Percentiles rank a stretch among this genome's conserved stretches.
These are phyloP conservation scores for Lutraria rhynchaena DNA, from an alignment of 1,140 invertebrate genomes.

Conservation along the genomic window DNA sequence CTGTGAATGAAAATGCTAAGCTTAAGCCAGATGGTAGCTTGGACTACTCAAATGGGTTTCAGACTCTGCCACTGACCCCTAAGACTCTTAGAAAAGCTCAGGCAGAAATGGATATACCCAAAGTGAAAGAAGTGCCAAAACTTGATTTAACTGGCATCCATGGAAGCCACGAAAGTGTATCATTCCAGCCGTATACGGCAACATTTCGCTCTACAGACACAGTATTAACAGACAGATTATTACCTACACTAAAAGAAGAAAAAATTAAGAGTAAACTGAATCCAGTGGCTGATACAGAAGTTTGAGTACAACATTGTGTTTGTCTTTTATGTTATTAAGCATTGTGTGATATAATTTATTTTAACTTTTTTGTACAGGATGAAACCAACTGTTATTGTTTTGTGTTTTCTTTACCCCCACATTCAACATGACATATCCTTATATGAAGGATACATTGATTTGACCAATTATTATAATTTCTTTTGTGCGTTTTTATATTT, in stretches of 20 bases:
- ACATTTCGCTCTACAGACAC: conserved; percentile 69
- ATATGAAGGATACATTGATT: too few relatives aligned
- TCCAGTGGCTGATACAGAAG: conserved; percentile 62
- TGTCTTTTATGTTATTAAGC: too few relatives aligned
- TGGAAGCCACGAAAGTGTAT: conserved; percentile 66
- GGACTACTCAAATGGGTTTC: conserved; percentile 61
- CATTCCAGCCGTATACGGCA: conserved; percentile 66
- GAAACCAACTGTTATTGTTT: too few relatives aligned
- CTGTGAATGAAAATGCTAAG: conserved; percentile 62
- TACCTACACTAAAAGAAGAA: conserved; percentile 36
- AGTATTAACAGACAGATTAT: conserved; percentile 50
- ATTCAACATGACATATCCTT: too few relatives aligned
- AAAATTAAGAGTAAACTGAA: conserved; percentile 41
- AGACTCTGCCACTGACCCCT: conserved; percentile 66
- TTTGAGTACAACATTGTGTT: conserved; percentile 36
- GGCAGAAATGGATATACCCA: conserved; percentile 11
- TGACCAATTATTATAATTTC: too few relatives aligned
- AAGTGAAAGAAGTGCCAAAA: conserved; percentile 57
- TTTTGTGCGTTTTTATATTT: too few relatives aligned
- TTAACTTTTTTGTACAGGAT: too few relatives aligned
- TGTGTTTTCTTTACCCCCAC: too few relatives aligned
- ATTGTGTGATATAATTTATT: too few relatives aligned
- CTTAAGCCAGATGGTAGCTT: conserved; percentile 64
- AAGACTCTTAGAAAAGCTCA: conserved; percentile 53
- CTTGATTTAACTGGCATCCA: conserved; percentile 65